Conservation (phyloP, 1,140 invertebrate species). For the Holotrichia oblita region DNA sequence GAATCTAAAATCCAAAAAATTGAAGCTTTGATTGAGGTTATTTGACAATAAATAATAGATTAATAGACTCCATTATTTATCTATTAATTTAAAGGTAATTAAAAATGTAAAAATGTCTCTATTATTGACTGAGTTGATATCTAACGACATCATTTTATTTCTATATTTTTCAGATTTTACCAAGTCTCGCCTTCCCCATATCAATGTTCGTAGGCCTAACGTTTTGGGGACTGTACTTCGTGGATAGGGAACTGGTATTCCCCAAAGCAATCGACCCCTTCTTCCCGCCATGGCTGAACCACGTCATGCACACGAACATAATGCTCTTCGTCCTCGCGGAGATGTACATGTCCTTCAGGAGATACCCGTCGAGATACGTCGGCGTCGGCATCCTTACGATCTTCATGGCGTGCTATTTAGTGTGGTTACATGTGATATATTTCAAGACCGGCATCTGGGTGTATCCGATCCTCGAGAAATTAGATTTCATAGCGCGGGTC, state of each 20-base stretch:
- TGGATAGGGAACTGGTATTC: constrained; percentile 87
- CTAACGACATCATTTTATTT: too few relatives aligned
- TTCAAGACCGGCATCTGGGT: constrained; percentile 82
- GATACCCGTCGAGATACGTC: constrained; percentile 71
- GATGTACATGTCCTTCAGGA: constrained; percentile 73
- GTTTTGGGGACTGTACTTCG: constrained; percentile 86
- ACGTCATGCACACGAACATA: constrained; percentile 86
- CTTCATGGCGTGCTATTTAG: constrained; percentile 76
- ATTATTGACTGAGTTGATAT: too few relatives aligned
- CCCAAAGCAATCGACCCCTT: constrained; percentile 80
- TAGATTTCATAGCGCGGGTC: constrained; percentile 74
- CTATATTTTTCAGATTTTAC: constrained; percentile 76
- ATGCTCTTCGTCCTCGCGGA: constrained; percentile 77
- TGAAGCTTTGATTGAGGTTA: too few relatives aligned
- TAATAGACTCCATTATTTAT: too few relatives aligned
- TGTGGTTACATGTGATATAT: constrained; percentile 82
- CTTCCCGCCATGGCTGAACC: constrained; percentile 89
- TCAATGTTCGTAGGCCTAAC: constrained; percentile 85
- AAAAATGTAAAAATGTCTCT: too few relatives aligned
- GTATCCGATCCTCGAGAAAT: constrained; percentile 82
- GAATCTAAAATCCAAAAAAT: too few relatives aligned
- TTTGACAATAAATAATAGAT: too few relatives aligned
- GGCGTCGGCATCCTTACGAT: constrained; percentile 68
- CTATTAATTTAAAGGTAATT: too few relatives aligned
- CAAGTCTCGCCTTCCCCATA: constrained; percentile 79